These are phyloP conservation scores for Listronotus bonariensis DNA, from an alignment of 1,140 invertebrate species.

Conservation along the genomic window DNA sequence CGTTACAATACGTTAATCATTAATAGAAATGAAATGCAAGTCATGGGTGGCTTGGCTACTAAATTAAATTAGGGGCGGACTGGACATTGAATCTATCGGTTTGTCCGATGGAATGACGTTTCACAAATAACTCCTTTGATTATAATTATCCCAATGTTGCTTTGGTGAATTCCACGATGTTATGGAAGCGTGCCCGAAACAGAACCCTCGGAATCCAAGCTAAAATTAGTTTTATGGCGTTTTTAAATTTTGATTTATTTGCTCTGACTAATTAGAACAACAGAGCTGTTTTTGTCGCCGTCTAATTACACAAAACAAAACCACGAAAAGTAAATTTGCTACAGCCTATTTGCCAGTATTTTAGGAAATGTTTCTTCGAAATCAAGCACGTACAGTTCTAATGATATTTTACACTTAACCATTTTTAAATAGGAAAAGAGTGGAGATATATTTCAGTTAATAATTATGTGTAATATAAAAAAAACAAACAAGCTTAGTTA, in stretches of 20 bases:
- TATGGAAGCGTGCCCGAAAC: constrained; percentile 1
- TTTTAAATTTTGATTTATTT: constrained; percentile 16
- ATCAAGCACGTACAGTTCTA: too few species aligned
- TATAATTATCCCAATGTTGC: constrained; percentile 1
- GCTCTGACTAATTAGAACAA: constrained; percentile 12
- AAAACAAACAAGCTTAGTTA: too few species aligned
- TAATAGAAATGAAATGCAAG: too few species aligned
- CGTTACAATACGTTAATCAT: too few species aligned
- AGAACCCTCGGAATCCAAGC: constrained; percentile 5
- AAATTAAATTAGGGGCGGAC: too few species aligned
- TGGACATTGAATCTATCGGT: constrained; percentile 13
- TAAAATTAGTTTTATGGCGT: constrained; percentile 6
- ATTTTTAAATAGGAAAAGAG: too few species aligned
- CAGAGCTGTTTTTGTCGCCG: constrained; percentile 10
- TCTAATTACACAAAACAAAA: constrained; percentile 6
- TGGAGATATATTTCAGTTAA: too few species aligned
- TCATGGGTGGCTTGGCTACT: too few species aligned
- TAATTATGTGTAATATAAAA: too few species aligned
- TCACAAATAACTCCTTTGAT: constrained; percentile 11
- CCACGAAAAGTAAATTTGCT: background rate
- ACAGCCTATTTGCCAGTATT: too few species aligned
- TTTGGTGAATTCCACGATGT: constrained; percentile 13
- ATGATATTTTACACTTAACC: too few species aligned
- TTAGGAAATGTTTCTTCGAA: too few species aligned
- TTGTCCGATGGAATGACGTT: constrained; percentile 16